These are phyloP conservation scores for Jaculus jaculus DNA, from an alignment of 2,113 vertebrate genomes.

Conservation along the genomic window DNA sequence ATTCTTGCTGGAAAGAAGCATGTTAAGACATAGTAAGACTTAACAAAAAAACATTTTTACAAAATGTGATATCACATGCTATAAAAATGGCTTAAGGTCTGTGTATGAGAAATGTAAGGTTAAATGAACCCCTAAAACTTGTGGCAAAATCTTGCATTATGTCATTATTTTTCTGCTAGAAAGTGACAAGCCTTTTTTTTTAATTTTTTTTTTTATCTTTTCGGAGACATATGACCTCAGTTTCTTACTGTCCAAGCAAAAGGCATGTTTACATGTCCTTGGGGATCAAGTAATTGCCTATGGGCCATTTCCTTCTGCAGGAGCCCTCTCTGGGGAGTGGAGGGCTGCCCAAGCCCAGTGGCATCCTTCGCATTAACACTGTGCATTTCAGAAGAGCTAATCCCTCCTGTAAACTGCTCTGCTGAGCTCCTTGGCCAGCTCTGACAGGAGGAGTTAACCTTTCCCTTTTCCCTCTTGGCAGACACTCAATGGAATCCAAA, in stretches of 20 bases:
- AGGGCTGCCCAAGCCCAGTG: background rate
- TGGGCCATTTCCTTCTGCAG: background rate
- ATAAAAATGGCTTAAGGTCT: background rate
- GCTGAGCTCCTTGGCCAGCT: slow-evolving; percentile 68
- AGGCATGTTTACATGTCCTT: background rate
- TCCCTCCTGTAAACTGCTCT: slow-evolving; percentile 47
- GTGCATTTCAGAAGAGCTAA: slow-evolving; percentile 36
- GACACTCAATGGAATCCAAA: slow-evolving; percentile 69
- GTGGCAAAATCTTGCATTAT: background rate
- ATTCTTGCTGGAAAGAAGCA: background rate
- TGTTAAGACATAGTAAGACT: background rate
- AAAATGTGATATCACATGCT: background rate
- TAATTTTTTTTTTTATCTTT: background rate
- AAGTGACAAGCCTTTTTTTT: background rate
- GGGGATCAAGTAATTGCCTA: background rate
- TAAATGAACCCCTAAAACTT: background rate
- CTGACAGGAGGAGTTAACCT: slow-evolving; percentile 77
- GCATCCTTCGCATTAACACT: slow-evolving; percentile 40
- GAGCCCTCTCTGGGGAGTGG: background rate
- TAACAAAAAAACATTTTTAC: background rate
- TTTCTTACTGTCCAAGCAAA: fast-evolving
- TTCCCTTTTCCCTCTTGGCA: slow-evolving; percentile 69
- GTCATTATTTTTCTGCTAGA: background rate
- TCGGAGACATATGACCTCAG: background rate
- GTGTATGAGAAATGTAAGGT: background rate